These are phyloP conservation scores for Phylloscopus collybita DNA, from an alignment of 2,797 vertebrate species.

Conservation along the genomic window DNA sequence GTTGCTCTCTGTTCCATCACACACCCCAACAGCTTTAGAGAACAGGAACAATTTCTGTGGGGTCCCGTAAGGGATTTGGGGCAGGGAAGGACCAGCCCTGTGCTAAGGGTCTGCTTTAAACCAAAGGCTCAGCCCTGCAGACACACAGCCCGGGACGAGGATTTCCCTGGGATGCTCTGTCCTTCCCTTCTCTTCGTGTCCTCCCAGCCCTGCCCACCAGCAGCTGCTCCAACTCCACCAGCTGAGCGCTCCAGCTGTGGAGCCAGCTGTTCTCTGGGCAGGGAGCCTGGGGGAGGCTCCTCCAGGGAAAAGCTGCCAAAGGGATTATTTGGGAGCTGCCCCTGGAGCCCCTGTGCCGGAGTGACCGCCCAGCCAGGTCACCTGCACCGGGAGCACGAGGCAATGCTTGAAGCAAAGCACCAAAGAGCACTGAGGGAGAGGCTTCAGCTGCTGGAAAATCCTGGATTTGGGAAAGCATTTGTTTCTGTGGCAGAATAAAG, in stretches of 20 bases:
- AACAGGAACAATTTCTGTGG: fast-evolving
- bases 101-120: not conserved
- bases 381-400: not conserved
- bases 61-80: fast-evolving
- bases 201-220: not conserved
- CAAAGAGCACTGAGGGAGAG: not conserved
- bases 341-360: not conserved
- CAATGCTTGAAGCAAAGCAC: not conserved
- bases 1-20: not conserved
- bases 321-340: not conserved
- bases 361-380: not conserved
- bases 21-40: not conserved
- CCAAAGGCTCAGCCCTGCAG: not conserved
- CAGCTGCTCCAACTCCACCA: not conserved
- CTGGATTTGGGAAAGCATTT: not conserved
- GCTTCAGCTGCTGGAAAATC: not conserved
- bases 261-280: not conserved
- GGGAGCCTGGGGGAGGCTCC: not conserved
- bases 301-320: not conserved
- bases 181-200: not conserved
- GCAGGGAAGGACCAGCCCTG: too few relatives aligned
- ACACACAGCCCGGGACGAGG: not conserved
- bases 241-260: not conserved
- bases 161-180: not conserved
- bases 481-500: not conserved